These are phyloP conservation scores for Melieria picta DNA, from an alignment of 2,888 invertebrate species.

Conservation along the genomic window DNA sequence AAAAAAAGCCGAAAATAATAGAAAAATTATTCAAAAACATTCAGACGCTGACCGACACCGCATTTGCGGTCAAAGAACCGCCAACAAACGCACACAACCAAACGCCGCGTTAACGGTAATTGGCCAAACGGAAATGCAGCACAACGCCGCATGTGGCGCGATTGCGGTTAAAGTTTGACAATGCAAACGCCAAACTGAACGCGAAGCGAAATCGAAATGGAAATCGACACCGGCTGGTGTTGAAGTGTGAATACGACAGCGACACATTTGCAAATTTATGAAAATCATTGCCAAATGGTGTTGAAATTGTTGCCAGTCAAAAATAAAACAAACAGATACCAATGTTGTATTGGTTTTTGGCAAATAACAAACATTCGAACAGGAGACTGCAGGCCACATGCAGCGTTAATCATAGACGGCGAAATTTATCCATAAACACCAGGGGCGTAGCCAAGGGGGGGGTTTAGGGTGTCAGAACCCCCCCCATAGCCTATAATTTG, in stretches of 20 bases:
- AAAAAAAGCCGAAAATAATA: too few relatives aligned
- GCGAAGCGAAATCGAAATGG: constrained; percentile 16
- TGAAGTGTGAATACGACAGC: neutral
- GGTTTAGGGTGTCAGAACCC: too few relatives aligned
- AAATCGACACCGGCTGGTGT: constrained; percentile 27
- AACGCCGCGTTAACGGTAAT: constrained; percentile 9
- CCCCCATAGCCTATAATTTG: too few relatives aligned
- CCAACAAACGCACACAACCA: too few relatives aligned
- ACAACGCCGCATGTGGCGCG: neutral
- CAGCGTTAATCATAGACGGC: constrained; percentile 24
- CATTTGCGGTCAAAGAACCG: too few relatives aligned
- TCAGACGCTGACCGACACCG: too few relatives aligned
- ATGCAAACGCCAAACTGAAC: too few relatives aligned
- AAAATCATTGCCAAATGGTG: constrained; percentile 26
- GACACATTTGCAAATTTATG: constrained; percentile 15
- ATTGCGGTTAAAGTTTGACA: too few relatives aligned
- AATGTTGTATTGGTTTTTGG: too few relatives aligned
- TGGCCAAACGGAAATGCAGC: constrained; percentile 27
- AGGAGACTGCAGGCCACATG: constrained; percentile 22
- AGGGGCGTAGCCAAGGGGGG: too few relatives aligned
- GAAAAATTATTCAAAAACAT: too few relatives aligned
- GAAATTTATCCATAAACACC: constrained; percentile 4
- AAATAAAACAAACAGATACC: too few relatives aligned
- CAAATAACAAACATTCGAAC: neutral
- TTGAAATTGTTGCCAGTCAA: constrained; percentile 21